Conservation (phyloP, 2,888 invertebrate genomes). For the Chrysolina oricalcia region DNA sequence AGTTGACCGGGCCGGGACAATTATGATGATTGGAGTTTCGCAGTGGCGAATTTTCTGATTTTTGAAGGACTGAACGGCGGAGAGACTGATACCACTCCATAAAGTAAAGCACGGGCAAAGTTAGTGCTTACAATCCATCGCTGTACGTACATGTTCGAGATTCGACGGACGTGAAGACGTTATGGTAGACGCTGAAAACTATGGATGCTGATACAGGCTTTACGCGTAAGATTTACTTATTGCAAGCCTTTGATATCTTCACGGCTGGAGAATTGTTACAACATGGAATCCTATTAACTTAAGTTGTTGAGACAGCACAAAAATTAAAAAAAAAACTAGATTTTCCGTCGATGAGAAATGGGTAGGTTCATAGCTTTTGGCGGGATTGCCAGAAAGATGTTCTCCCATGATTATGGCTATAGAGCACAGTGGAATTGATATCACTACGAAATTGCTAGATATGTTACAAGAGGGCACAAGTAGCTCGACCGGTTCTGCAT, state of each 20-base stretch:
- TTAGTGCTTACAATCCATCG: no score
- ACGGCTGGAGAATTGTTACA: constrained; percentile 12
- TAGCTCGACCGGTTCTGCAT: neutral
- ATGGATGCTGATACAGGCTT: constrained; percentile 14
- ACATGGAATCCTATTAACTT: constrained; percentile 9
- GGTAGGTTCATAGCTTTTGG: neutral
- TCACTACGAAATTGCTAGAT: neutral
- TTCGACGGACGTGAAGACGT: neutral
- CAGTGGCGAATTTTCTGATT: neutral
- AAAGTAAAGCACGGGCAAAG: neutral
- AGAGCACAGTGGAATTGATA: neutral
- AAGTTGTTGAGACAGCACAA: constrained; percentile 13
- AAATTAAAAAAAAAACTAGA: neutral
- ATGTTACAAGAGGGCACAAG: neutral
- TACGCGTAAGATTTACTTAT: constrained; percentile 7
- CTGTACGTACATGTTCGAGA: neutral
- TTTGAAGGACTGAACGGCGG: neutral
- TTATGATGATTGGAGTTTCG: neutral
- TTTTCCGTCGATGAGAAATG: neutral
- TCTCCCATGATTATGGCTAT: neutral
- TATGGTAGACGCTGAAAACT: neutral
- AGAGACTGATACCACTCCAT: neutral
- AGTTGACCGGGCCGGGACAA: neutral
- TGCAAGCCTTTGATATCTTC: neutral
- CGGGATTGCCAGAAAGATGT: neutral